phyloP scores from a whole-genome alignment of 2,888 invertebrate species.

The Synanthedon andrenaeformis region DNA sequence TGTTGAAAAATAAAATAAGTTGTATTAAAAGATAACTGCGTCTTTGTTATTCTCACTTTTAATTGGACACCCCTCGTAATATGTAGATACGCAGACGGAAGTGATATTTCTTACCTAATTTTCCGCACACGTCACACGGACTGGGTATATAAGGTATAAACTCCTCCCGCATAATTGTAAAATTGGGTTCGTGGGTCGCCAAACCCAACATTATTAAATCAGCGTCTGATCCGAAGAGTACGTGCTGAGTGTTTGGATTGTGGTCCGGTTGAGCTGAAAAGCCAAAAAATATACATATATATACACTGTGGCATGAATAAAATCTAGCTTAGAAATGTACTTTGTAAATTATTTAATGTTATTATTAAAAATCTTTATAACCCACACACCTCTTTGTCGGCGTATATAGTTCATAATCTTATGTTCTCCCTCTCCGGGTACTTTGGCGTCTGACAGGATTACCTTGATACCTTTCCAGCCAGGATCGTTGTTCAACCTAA shows the following conservation, averaged over 20 bases:
- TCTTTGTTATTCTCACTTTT: too few species aligned
- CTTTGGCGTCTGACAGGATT: slow-evolving; percentile 98
- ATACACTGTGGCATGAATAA: not conserved
- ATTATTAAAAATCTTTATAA: too few species aligned
- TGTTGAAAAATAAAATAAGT: too few species aligned
- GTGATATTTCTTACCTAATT: slow-evolving; percentile 64
- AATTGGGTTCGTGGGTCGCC: slow-evolving; percentile 98
- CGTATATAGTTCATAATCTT: slow-evolving; percentile 99
- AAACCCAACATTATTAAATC: slow-evolving; percentile 98
- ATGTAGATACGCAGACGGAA: not conserved
- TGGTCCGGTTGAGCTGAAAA: slow-evolving; percentile 87
- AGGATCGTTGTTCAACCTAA: slow-evolving; percentile 88
- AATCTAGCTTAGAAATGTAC: not conserved
- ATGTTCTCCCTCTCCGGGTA: slow-evolving; percentile 98
- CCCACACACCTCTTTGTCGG: slow-evolving; percentile 83
- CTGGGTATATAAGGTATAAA: slow-evolving; percentile 96
- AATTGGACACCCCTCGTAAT: too few species aligned
- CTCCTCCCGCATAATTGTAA: slow-evolving; percentile 98
- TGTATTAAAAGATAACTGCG: too few species aligned
- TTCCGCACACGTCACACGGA: slow-evolving; percentile 96
- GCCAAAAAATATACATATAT: not conserved
- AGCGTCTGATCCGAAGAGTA: slow-evolving; percentile 97
- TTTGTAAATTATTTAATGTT: too few species aligned
- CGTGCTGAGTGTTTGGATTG: slow-evolving; percentile 98
- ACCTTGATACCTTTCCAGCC: slow-evolving; percentile 95